These are phyloP conservation scores for Copsychus sechellarum DNA, from an alignment of 2,113 vertebrate genomes.

Conservation along the genomic window DNA sequence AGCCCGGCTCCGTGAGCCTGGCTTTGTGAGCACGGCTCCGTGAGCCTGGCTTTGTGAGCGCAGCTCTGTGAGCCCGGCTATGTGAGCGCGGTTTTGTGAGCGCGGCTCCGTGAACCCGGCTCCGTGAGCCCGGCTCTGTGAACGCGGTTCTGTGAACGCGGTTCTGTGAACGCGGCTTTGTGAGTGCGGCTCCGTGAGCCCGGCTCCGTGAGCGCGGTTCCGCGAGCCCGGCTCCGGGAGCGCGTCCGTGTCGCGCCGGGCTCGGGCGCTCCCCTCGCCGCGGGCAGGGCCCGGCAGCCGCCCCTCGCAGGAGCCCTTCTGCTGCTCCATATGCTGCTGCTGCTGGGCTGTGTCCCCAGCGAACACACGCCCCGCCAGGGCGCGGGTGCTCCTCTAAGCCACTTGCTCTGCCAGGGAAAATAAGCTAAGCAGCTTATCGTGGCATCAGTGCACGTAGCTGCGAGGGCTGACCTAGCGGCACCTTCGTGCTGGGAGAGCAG, in stretches of 20 bases:
- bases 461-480: neutral
- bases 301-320: neutral
- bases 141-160: too few species aligned
- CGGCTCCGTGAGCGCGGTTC: too few species aligned
- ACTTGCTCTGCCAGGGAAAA: conserved; percentile 4
- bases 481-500: neutral
- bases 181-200: too few species aligned
- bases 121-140: too few species aligned
- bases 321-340: neutral
- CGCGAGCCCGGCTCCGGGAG: neutral
- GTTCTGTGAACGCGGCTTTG: too few species aligned
- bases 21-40: neutral
- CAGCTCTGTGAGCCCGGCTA: too few species aligned
- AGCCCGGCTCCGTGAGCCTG: neutral
- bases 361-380: neutral
- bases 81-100: too few species aligned
- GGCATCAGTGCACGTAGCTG: neutral
- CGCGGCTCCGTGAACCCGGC: too few species aligned
- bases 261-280: neutral
- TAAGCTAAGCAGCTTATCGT: conserved; percentile 20
- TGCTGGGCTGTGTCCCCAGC: neutral
- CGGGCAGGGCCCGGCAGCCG: neutral
- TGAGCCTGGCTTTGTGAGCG: neutral
- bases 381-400: neutral
- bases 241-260: neutral